A percentile compares a stretch with the other conserved stretches of the same genome.
Evolutionary conservation across 2,888 invertebrate genomes (phyloP).

Genomic region (Lochmaea capreae): DNA sequence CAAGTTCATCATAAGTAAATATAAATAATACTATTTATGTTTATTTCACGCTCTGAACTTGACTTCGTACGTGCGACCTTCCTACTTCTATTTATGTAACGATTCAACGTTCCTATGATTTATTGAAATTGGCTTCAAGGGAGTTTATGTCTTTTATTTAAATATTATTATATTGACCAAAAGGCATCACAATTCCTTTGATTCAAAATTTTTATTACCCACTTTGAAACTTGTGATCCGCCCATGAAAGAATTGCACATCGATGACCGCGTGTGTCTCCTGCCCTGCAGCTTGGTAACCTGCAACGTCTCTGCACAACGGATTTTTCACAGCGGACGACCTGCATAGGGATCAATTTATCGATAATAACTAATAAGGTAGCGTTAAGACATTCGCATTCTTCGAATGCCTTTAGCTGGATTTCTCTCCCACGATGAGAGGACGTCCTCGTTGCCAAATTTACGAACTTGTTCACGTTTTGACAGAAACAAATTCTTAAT

Average conservation of each 20-base stretch:
- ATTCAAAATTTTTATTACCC: neutral
- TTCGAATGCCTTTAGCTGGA: slow-evolving; percentile 60
- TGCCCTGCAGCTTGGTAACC: slow-evolving; percentile 7
- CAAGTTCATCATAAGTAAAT: no score
- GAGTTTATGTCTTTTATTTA: no score
- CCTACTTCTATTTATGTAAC: no score
- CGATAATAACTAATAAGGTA: slow-evolving; percentile 62
- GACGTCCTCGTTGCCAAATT: slow-evolving; percentile 49
- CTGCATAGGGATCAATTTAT: slow-evolving; percentile 45
- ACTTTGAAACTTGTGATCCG: neutral
- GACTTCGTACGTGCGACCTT: no score
- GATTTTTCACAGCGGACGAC: slow-evolving; percentile 29
- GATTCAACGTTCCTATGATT: no score
- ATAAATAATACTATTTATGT: no score
- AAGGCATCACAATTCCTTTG: no score
- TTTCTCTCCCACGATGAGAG: slow-evolving; percentile 65
- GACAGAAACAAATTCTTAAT: neutral
- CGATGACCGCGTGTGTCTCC: neutral
- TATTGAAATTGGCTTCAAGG: no score
- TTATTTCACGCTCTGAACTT: no score
- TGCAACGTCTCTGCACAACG: slow-evolving; percentile 7
- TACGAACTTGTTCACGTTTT: neutral
- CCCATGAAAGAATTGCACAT: slow-evolving; percentile 5
- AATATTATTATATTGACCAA: no score
- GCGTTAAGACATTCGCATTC: slow-evolving; percentile 65